These are phyloP conservation scores for Drosophila planitibia DNA, from an alignment of 2,888 invertebrate genomes.

Conservation along the genomic window DNA sequence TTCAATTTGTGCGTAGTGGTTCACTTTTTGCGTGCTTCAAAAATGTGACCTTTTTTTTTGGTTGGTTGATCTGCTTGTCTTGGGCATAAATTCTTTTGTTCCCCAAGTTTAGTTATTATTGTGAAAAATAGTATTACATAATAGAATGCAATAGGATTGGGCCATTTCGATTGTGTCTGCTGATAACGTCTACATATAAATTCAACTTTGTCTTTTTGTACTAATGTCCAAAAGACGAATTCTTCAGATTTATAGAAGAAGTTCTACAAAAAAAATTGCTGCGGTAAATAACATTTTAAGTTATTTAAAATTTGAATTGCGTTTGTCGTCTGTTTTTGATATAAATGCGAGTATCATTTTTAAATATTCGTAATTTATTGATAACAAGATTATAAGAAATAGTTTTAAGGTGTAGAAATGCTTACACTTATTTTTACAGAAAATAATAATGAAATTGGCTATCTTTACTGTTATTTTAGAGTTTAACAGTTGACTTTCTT, in stretches of 20 bases:
- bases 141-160: not conserved
- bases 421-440: not conserved
- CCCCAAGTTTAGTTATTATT: not conserved
- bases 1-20: constrained; percentile 38
- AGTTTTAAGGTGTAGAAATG: not conserved
- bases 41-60: constrained; percentile 28
- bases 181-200: not conserved
- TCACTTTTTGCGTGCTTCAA: constrained; percentile 36
- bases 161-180: not conserved
- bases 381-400: not conserved
- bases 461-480: not conserved
- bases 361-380: not conserved
- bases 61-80: not conserved
- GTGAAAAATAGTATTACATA: not conserved
- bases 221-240: not conserved
- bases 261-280: not conserved
- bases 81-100: not conserved
- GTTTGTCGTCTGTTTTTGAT: not conserved
- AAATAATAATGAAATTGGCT: not conserved
- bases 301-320: not conserved
- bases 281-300: not conserved
- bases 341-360: not conserved
- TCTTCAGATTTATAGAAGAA: not conserved
- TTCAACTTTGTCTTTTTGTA: not conserved
- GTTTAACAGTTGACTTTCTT: not conserved